A percentile compares a stretch with the other conserved stretches of the same genome.
These are phyloP conservation scores for Ephialtes manifestator DNA, from an alignment of 2,888 invertebrate species.

Conservation along the genomic window DNA sequence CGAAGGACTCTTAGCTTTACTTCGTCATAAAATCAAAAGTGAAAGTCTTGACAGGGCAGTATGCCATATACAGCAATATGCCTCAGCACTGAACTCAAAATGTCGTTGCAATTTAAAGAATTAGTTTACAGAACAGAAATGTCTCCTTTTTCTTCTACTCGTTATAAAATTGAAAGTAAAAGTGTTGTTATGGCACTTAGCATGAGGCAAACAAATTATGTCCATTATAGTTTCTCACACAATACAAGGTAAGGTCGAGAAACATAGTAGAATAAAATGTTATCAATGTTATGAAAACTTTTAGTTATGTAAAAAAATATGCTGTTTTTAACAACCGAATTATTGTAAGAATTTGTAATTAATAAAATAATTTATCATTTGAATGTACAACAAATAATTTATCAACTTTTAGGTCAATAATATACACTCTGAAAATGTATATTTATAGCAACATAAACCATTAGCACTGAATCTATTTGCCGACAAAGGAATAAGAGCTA, in stretches of 20 bases:
- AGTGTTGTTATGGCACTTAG: neutral
- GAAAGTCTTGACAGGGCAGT: slow-evolving; percentile 23
- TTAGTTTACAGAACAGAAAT: neutral
- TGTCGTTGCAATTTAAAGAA: slow-evolving; percentile 18
- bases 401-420: neutral
- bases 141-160: neutral
- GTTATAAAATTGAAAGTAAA: slow-evolving; percentile 2
- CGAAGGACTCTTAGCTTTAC: slow-evolving; percentile 16
- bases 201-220: neutral
- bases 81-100: neutral
- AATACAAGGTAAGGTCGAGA: neutral
- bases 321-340: too few species aligned
- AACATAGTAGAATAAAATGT: neutral
- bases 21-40: slow-evolving; percentile 49
- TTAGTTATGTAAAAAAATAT: too few species aligned
- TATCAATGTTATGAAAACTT: too few species aligned
- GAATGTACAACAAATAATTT: neutral
- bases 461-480: too few species aligned
- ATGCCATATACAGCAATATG: slow-evolving; percentile 25
- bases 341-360: too few species aligned
- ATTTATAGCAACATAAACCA: too few species aligned
- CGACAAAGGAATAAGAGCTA: too few species aligned
- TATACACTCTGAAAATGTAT: too few species aligned
- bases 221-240: neutral
- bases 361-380: too few species aligned